Base-by-base conservation (phyloP, 2,113 vertebrate genomes). In the Psilopogon haemacephalus region DNA sequence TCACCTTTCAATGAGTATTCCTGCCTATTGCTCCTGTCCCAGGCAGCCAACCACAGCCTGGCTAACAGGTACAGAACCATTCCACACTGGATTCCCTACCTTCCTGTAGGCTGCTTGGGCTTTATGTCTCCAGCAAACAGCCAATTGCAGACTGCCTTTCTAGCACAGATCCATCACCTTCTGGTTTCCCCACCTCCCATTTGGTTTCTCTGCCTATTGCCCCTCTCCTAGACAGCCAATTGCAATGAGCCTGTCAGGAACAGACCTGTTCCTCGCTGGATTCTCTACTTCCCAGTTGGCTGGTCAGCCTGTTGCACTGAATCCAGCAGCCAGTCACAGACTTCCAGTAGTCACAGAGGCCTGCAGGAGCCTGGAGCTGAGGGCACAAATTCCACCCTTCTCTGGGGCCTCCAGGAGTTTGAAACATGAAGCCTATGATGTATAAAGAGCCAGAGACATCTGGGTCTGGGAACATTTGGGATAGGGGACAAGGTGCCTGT, bases 351-450 rank as follows among this genome's bases (percentile, higher is more conserved):
- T 11, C 38, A 8, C 20, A 55, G 58, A 69, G 21, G 11, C 28
- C 11, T 2, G 1, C 24, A 17, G 63, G 35, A 63, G 15, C 32
- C n/a, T 15, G 32, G 1, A 12, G 21, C 3, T 15, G 5, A 35
- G 9, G 15, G 13, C 2, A 6, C 11, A 8, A 4, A 0, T 7
- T 42, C 17, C 0, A 0, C 30, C 30, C 37, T 32, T 9, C 26
- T 19, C n/a, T 7, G 20, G 12, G 7, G 17, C 8, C 16, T 6
- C 13, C 11, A 16, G 32, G 13, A 73, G 27, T 48, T 18, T 15
- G 38, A 67, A 73, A 38, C 0, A 0, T 12, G 12, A 44, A 54
- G 32, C 2, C 5, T 2, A 5, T n/a, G 0, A 0, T 58, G n/a
- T 24, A 23, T 2, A 1, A 10, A 11, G 15, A 26, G 11, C 40